Conservation (phyloP, 2,888 invertebrate genomes). For the Xylota sylvarum region DNA sequence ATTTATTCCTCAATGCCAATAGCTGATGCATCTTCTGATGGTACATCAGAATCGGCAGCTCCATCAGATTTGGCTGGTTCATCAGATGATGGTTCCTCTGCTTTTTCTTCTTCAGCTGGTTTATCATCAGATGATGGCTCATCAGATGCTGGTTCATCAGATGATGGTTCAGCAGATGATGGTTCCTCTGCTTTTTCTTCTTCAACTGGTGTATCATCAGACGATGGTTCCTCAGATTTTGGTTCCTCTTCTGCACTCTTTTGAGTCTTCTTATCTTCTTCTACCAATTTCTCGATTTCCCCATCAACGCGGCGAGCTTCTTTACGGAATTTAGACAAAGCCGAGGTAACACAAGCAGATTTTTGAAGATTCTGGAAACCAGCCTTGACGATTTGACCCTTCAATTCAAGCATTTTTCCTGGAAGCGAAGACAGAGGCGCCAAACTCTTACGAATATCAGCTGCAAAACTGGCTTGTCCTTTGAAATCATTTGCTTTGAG, state of each 20-base stretch:
- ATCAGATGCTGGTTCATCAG: background rate
- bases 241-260: slow-evolving; percentile 4
- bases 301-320: background rate
- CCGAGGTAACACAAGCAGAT: slow-evolving; percentile 1
- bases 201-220: background rate
- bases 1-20: background rate
- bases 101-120: background rate
- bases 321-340: slow-evolving; percentile 14
- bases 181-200: background rate
- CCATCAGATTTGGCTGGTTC: background rate
- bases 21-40: background rate
- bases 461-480: slow-evolving; percentile 3
- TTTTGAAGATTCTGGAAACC: slow-evolving; percentile 14
- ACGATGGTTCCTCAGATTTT: slow-evolving; percentile 10
- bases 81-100: background rate
- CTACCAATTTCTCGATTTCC: slow-evolving; percentile 21
- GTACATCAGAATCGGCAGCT: background rate
- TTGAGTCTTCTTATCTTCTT: slow-evolving; percentile 23
- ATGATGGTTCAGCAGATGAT: background rate
- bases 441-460: slow-evolving; percentile 2
- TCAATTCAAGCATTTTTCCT: background rate
- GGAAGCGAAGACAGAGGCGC: slow-evolving; percentile 24
- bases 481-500: slow-evolving; percentile 5
- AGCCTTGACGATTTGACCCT: slow-evolving; percentile 5
- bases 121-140: background rate